Conservation (phyloP, 2,888 invertebrate species). For the Acronicta leporina region DNA sequence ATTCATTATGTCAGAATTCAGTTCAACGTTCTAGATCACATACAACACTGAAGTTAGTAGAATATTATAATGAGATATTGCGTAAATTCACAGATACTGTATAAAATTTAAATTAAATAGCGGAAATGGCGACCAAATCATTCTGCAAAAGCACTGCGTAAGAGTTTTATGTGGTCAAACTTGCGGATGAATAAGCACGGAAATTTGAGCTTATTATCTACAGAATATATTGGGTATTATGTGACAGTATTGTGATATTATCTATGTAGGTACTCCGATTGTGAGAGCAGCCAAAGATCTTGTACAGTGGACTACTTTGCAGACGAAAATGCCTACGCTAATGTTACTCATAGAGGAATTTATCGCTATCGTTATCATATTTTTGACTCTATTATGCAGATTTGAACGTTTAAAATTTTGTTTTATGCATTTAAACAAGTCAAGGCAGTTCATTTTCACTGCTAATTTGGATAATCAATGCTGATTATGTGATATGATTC, state of each 20-base stretch:
- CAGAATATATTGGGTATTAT: slow-evolving; percentile 1
- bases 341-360: background rate
- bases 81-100: slow-evolving; percentile 40
- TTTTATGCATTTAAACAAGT: background rate
- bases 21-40: slow-evolving; percentile 17
- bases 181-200: slow-evolving; percentile 6
- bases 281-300: background rate
- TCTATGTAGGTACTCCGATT: too few relatives aligned
- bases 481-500: slow-evolving; percentile 3
- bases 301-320: background rate
- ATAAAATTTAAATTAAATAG: slow-evolving; percentile 35
- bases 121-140: slow-evolving; percentile 41
- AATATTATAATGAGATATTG: slow-evolving; percentile 33
- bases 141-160: slow-evolving; percentile 26
- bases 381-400: background rate
- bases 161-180: slow-evolving; percentile 30
- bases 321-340: background rate
- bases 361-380: background rate
- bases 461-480: background rate
- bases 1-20: slow-evolving; percentile 24
- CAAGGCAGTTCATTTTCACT: background rate
- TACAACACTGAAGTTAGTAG: slow-evolving; percentile 16
- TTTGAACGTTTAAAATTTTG: too few relatives aligned
- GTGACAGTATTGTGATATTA: too few relatives aligned
- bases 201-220: slow-evolving; percentile 1